Evolutionary conservation across 2,797 vertebrate genomes (phyloP).

Genomic region (Cyprinodon diabolis): DNA sequence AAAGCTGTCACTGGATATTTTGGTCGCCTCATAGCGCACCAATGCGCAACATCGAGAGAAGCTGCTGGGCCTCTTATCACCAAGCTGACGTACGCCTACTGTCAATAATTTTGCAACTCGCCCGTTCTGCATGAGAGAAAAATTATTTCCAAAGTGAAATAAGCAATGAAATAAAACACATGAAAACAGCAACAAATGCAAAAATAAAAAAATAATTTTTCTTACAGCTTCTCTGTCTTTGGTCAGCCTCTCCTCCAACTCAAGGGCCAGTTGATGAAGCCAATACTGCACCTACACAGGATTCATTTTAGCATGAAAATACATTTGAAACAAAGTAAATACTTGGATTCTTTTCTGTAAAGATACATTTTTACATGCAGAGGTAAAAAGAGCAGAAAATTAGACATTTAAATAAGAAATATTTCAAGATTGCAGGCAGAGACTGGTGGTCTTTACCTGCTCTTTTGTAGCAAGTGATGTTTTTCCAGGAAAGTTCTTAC

Average conservation of each 20-base stretch:
- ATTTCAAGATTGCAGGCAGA: background rate
- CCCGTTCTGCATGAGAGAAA: constrained; percentile 81
- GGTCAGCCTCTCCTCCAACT: constrained; percentile 91
- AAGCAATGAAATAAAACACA: background rate
- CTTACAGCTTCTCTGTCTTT: constrained; percentile 92
- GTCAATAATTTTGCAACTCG: constrained; percentile 88
- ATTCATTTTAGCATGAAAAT: background rate
- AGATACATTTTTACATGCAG: background rate
- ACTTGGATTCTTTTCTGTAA: background rate
- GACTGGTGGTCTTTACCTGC: constrained; percentile 75
- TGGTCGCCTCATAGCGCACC: constrained; percentile 86
- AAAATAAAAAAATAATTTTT: background rate
- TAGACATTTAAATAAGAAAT: background rate
- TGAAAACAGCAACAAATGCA: background rate
- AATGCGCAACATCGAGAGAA: constrained; percentile 91
- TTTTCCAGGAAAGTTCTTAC: constrained; percentile 94
- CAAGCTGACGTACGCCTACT: constrained; percentile 86
- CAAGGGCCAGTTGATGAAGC: constrained; percentile 93
- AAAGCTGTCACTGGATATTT: constrained; percentile 88
- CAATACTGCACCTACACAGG: constrained; percentile 90
- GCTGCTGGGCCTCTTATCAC: constrained; percentile 77
- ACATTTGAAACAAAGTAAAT: background rate
- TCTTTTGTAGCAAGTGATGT: constrained; percentile 85
- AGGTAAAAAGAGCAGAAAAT: background rate
- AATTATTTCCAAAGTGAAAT: constrained; percentile 6